Base-by-base conservation (phyloP, 37 sponge, comb jelly and placozoan species). In the Oscarella lobularis region DNA sequence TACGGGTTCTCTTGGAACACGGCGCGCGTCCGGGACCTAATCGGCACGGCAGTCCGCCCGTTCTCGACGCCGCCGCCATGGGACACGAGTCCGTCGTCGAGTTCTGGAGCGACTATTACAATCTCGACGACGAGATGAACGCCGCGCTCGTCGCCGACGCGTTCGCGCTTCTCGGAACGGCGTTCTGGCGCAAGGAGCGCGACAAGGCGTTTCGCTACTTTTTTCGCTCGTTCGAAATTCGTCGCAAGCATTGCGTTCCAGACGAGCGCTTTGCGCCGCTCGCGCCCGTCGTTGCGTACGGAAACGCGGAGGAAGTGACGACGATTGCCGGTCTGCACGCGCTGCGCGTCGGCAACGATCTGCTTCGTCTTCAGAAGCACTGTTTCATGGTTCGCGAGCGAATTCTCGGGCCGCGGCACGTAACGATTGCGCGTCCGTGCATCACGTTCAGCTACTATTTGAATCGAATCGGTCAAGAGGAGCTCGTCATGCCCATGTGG, bases 331-430 rank as follows among this genome's bases (percentile, higher is more conserved):
- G 20, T 9, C 20, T 48, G 60, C 60, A 48, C 14, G 20, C 20
- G 60, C 60, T 48, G 60, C 60, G 20, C 14, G 60, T 27, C 9
- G 9, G 14, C 9, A 48, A 48, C 20, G 60, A 48, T 20, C 9
- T 48, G 14, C 60, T 48, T 27, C 60, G 60, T 27, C 60, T 48
- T 9, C 60, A 48, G 60, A 9, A 48, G 60, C 60, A 48, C 60
- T 48, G 60, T 20, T 48, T 48, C 60, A 48, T 48, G 60, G 60
- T 48, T 27, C 60, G 60, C 60, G 60, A 48, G 20, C 60, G 60
- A 27, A 48, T 48, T 48, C 60, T 48, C 14, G 60, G 60, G 20
- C 20, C 60, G 60, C 20, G 60, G 9, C 60, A 48, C 20, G 60
- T 48, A 20, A 48, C 60, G 20, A 48, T 48, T 20, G 60, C 60